phyloP scores from a whole-genome alignment of 2,113 vertebrate genomes.

The Ceuthmochares aereus region DNA sequence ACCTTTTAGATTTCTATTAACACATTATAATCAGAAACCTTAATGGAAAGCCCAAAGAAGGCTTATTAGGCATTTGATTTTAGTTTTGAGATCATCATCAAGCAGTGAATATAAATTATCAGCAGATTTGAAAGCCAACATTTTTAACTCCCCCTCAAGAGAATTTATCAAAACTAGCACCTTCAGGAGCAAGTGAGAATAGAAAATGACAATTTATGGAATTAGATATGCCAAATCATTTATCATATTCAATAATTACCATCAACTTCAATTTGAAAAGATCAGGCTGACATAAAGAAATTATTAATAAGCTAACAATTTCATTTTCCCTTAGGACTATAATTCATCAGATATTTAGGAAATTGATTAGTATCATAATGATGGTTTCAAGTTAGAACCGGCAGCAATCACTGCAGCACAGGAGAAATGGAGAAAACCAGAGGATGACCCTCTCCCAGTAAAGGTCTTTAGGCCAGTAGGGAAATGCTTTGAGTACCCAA shows the following conservation, averaged over 20 bases:
- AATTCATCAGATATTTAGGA: not conserved
- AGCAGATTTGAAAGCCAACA: not conserved
- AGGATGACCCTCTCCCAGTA: not conserved
- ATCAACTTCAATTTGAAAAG: constrained; percentile 17
- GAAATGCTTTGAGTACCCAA: not conserved
- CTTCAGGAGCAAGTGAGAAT: not conserved
- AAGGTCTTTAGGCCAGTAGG: not conserved
- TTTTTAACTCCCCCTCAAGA: not conserved
- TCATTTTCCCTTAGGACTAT: not conserved
- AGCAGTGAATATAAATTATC: not conserved
- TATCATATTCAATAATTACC: constrained; percentile 5
- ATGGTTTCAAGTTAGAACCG: not conserved
- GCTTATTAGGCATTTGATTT: not conserved
- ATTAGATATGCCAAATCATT: constrained; percentile 1
- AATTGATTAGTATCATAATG: not conserved
- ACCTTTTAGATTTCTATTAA: not conserved
- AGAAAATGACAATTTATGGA: constrained; percentile 3
- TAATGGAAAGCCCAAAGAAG: not conserved
- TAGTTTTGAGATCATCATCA: not conserved
- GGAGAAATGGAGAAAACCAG: not conserved
- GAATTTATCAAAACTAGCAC: not conserved
- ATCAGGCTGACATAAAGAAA: constrained; percentile 11
- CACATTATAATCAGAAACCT: not conserved
- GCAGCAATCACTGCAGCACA: not conserved
- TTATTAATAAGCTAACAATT: constrained; percentile 32